Percentiles rank a stretch among this genome's conserved stretches.
These are phyloP conservation scores for Lucilia cuprina DNA, from an alignment of 1,140 invertebrate genomes.

Conservation along the genomic window DNA sequence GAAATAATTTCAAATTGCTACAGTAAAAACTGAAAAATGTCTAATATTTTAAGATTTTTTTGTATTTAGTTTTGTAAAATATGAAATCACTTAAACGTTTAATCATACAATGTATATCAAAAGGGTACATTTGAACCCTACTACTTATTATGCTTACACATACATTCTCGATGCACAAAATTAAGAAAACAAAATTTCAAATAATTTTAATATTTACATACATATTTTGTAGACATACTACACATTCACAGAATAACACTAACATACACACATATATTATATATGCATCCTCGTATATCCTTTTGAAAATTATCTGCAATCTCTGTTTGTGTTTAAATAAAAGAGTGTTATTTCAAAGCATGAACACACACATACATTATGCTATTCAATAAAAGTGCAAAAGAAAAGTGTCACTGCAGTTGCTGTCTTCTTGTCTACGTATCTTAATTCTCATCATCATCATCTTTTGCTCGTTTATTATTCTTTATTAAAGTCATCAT, in stretches of 20 bases:
- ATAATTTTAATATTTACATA: background rate
- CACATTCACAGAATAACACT: background rate
- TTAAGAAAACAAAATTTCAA: conserved; percentile 9
- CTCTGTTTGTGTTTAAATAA: conserved; percentile 16
- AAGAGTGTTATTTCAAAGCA: conserved; percentile 13
- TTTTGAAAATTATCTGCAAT: conserved; percentile 29
- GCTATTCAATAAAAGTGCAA: background rate
- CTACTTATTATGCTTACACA: too few species aligned
- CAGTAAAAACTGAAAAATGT: too few species aligned
- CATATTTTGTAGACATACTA: background rate
- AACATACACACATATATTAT: background rate
- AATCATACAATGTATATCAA: too few species aligned
- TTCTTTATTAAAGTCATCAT: background rate
- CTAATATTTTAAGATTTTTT: too few species aligned
- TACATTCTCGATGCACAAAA: too few species aligned
- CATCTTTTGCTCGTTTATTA: conserved; percentile 7
- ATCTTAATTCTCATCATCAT: background rate
- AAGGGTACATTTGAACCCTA: too few species aligned
- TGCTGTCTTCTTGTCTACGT: conserved; percentile 1
- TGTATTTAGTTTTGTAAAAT: too few species aligned
- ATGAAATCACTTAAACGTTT: too few species aligned
- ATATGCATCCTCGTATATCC: background rate
- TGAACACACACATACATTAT: background rate
- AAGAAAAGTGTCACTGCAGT: conserved; percentile 22
- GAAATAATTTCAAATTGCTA: too few species aligned